These are phyloP conservation scores for Plumapathes pennacea DNA, from an alignment of 92 coral and sea anemone genomes.

Conservation along the genomic window DNA sequence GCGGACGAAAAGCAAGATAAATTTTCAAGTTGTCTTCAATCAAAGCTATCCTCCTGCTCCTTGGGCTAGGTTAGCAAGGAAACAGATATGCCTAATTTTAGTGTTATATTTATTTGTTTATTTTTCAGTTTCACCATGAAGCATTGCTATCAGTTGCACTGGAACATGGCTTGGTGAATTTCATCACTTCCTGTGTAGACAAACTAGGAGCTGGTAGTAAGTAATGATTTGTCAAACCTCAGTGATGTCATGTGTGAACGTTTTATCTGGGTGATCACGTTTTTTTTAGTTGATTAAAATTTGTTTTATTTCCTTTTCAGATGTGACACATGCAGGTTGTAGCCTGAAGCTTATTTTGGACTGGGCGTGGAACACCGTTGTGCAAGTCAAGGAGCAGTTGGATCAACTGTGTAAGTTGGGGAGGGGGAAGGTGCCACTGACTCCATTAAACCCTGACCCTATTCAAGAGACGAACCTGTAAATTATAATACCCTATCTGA, in stretches of 20 bases:
- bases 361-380: constrained; percentile 96
- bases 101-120: background rate
- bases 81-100: too few relatives aligned
- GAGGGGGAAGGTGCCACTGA: too few relatives aligned
- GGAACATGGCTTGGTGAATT: constrained; percentile 78
- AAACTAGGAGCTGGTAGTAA: constrained; percentile 91
- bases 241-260: background rate
- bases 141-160: constrained; percentile 81
- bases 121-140: constrained; percentile 78
- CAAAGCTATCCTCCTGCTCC: too few relatives aligned
- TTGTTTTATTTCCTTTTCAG: constrained; percentile 21
- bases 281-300: too few relatives aligned
- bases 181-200: constrained; percentile 81
- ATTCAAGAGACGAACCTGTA: too few relatives aligned
- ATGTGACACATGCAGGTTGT: constrained; percentile 83
- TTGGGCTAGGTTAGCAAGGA: background rate
- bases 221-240: too few relatives aligned
- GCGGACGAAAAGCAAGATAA: too few relatives aligned
- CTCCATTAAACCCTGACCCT: too few relatives aligned
- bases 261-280: background rate
- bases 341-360: constrained; percentile 80
- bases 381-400: constrained; percentile 80
- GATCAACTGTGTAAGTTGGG: constrained; percentile 95
- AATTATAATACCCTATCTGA: too few relatives aligned
- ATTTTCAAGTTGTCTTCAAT: too few relatives aligned